Evolutionary conservation across 2,888 invertebrate species (phyloP).

Genomic region (Trichacis sp.): DNA sequence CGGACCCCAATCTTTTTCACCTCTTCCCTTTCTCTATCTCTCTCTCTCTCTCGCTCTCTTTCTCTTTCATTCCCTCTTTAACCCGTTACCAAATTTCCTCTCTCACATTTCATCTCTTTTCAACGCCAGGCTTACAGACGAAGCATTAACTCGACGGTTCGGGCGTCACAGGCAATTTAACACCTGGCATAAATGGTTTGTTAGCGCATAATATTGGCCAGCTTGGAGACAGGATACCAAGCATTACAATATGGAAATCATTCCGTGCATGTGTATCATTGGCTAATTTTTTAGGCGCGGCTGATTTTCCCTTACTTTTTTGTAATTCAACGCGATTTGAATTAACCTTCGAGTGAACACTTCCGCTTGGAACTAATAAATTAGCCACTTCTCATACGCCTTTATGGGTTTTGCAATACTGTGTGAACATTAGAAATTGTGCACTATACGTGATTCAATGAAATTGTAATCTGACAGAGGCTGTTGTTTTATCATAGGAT

Average conservation of each 20-base stretch:
- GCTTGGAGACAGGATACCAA: constrained; percentile 63
- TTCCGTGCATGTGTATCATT: constrained; percentile 45
- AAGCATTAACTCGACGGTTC: constrained; percentile 49
- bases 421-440: too few relatives aligned
- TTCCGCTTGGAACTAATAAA: constrained; percentile 17
- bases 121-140: too few relatives aligned
- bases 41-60: too few relatives aligned
- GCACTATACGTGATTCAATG: too few relatives aligned
- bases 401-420: too few relatives aligned
- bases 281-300: constrained; percentile 58
- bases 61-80: constrained; percentile 23
- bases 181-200: constrained; percentile 68
- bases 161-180: constrained; percentile 68
- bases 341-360: constrained; percentile 31
- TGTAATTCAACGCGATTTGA: constrained; percentile 31
- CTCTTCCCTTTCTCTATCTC: too few relatives aligned
- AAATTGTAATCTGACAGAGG: too few relatives aligned
- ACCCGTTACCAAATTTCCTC: constrained; percentile 17
- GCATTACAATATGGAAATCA: constrained; percentile 68
- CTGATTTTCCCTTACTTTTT: constrained; percentile 59
- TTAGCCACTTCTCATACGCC: too few relatives aligned
- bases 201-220: constrained; percentile 63
- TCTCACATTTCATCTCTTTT: constrained; percentile 24
- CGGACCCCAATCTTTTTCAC: constrained; percentile 35
- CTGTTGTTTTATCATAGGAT: too few relatives aligned